Percentiles rank a stretch among this genome's conserved stretches.
Conservation (phyloP, 2,113 vertebrate genomes). For the Barbus barbus region DNA sequence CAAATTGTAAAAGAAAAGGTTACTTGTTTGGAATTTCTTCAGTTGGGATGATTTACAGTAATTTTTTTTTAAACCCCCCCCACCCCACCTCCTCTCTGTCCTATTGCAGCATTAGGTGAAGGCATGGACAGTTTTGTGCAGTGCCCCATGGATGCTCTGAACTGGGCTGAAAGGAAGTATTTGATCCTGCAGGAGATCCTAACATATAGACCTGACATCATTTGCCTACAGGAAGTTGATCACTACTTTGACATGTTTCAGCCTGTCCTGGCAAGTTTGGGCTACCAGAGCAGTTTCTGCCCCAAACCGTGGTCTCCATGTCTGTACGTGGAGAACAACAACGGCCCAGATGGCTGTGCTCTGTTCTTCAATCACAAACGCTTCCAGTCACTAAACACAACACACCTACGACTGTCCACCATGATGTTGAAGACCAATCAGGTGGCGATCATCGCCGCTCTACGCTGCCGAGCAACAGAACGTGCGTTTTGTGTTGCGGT, state of each 20-base stretch:
- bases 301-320: slow-evolving; percentile 80
- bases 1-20: no score
- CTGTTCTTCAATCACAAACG: slow-evolving; percentile 85
- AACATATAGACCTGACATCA: slow-evolving; percentile 84
- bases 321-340: slow-evolving; percentile 88
- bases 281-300: slow-evolving; percentile 89
- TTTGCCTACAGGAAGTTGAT: slow-evolving; percentile 96
- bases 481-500: slow-evolving; percentile 82
- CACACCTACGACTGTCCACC: slow-evolving; percentile 84
- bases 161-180: slow-evolving; percentile 93
- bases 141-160: slow-evolving; percentile 89
- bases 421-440: slow-evolving; percentile 93
- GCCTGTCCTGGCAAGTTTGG: slow-evolving; percentile 84
- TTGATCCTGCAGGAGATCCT: slow-evolving; percentile 95
- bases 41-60: background rate
- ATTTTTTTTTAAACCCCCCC: background rate
- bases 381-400: slow-evolving; percentile 77
- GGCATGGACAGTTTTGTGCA: slow-evolving; percentile 90
- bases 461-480: slow-evolving; percentile 77
- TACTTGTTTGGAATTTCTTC: no score
- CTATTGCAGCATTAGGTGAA: slow-evolving; percentile 87
- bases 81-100: background rate
- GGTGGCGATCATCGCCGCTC: slow-evolving; percentile 86
- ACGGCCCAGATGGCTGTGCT: slow-evolving; percentile 93
- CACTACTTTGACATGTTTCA: slow-evolving; percentile 95